Evolutionary conservation across 1,140 invertebrate genomes (phyloP), one percentile per base, ranked within the genome.

Genomic region (Kradibia gibbosae): DNA sequence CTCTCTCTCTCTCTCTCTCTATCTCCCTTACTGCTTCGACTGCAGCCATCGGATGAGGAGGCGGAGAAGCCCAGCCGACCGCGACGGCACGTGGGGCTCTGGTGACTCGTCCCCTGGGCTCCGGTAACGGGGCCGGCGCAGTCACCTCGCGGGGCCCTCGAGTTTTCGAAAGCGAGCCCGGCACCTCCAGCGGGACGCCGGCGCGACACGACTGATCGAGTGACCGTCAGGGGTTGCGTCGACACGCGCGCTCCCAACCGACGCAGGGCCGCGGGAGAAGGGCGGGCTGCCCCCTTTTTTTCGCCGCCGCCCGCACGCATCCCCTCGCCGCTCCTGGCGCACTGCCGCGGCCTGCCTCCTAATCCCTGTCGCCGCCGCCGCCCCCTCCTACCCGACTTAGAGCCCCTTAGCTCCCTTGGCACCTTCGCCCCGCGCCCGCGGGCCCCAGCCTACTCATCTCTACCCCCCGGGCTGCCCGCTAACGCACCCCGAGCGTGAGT

Each of bases 191-290:
- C 73, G 76, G 31, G 72, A 65, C 80, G 77, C 53, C 42, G 57
- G 48, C 77, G 88, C 87, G 88, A 89, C 89, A 91, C 89, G 90
- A 90, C 90, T 91, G 89, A 90, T 91, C 90, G 89, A 90, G 88
- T 90, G 89, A 89, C 89, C 90, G 89, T 11, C 62, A 88, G 89
- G 90, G 89, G 89, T 91, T 90, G 89, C 82, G 42, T 10, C 22
- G 17, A 17, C 48, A 28, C 22, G 28, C 28, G 53, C 82, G 70
- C 34, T 81, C 83, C 53, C 8, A 3, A 22, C 20, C 53, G 10
- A 55, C 53, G 11, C 57, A 83, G 7, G 45, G 8, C 8, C 45
- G 45, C 45, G 7, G 8, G 7, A 7, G 45, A 48, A 48, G 45
- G 45, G 8, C 65, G 77, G 82, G 84, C 65, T 85, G 77, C 65